Evolutionary conservation across 2,888 invertebrate species (phyloP).

Genomic region (Himalopsyche anomala): DNA sequence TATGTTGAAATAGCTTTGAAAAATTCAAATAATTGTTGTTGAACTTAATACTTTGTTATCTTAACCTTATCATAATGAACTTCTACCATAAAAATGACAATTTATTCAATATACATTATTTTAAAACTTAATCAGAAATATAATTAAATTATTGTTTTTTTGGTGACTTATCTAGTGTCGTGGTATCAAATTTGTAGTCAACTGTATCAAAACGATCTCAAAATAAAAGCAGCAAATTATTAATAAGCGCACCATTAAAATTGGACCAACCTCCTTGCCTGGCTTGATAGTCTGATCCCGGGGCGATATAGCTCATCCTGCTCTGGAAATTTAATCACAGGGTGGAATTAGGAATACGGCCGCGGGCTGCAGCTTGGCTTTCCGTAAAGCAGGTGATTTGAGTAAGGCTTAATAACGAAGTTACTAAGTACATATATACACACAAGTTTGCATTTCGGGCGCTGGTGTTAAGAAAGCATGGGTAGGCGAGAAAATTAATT

Average conservation of each 20-base stretch:
- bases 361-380: background rate
- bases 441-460: background rate
- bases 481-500: too few relatives aligned
- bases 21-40: too few relatives aligned
- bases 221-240: background rate
- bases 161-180: too few relatives aligned
- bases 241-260: background rate
- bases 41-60: too few relatives aligned
- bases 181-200: background rate
- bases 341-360: constrained; percentile 30
- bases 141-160: too few relatives aligned
- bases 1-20: too few relatives aligned
- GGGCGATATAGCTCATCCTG: constrained; percentile 23
- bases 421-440: background rate
- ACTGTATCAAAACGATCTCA: background rate
- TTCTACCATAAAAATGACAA: too few relatives aligned
- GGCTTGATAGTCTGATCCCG: constrained; percentile 9
- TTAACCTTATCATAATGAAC: too few relatives aligned
- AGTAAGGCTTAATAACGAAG: background rate
- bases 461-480: too few relatives aligned
- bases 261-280: background rate
- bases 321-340: constrained; percentile 15
- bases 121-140: too few relatives aligned
- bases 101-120: too few relatives aligned
- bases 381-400: constrained; percentile 15